A percentile compares a stretch with the other conserved stretches of the same genome.
These are phyloP conservation scores for Tipula helvola DNA, from an alignment of 2,888 invertebrate genomes.

Conservation along the genomic window DNA sequence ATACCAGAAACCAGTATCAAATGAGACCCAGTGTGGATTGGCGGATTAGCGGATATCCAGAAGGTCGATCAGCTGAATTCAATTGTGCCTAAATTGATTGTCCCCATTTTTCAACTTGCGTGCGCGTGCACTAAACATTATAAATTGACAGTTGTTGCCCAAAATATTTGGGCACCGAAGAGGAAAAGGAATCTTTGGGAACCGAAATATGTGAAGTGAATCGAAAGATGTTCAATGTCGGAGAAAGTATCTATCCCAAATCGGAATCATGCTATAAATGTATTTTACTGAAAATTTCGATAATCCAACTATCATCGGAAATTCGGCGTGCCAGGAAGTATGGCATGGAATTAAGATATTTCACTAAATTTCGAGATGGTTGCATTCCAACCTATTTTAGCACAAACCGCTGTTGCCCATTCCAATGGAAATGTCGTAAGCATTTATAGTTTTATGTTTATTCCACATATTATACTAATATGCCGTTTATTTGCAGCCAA, in stretches of 20 bases:
- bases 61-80: neutral
- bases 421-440: constrained; percentile 19
- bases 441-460: neutral
- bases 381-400: constrained; percentile 18
- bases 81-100: neutral
- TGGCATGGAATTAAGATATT: constrained; percentile 18
- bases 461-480: neutral
- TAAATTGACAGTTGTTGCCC: constrained; percentile 15
- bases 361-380: constrained; percentile 15
- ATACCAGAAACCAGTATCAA: too few species aligned
- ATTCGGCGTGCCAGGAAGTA: constrained; percentile 18
- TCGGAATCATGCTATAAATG: constrained; percentile 26
- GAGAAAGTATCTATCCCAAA: constrained; percentile 36
- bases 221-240: constrained; percentile 37
- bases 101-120: neutral
- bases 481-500: neutral
- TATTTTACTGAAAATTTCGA: constrained; percentile 13
- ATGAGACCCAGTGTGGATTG: too few species aligned
- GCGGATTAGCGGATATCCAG: too few species aligned
- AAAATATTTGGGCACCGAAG: constrained; percentile 15
- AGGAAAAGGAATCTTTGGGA: constrained; percentile 21
- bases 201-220: constrained; percentile 34
- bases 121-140: neutral
- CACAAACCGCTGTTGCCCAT: constrained; percentile 19
- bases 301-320: constrained; percentile 15